These are phyloP conservation scores for Bilobella aurantiaca DNA, from an alignment of 1,140 invertebrate species.

Conservation along the genomic window DNA sequence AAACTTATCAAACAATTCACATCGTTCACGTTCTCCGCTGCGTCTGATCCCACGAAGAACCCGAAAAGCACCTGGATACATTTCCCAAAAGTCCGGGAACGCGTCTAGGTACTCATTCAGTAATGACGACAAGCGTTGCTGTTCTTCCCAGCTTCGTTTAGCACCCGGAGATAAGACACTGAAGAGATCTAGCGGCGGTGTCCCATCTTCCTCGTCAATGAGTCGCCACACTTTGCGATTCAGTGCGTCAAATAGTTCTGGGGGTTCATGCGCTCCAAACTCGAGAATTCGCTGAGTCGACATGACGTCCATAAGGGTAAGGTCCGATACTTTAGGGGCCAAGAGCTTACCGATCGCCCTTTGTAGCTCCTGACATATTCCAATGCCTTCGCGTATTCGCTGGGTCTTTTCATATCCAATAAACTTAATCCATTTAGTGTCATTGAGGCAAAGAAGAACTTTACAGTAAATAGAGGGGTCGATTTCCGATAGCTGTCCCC, in stretches of 20 bases:
- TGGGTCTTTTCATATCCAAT: too few species aligned
- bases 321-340: neutral
- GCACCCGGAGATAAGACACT: conserved; percentile 5
- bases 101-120: neutral
- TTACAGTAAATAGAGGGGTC: conserved; percentile 15
- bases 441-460: conserved; percentile 14
- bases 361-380: neutral
- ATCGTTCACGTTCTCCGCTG: conserved; percentile 10
- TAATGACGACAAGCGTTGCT: neutral
- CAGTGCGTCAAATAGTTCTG: conserved; percentile 16
- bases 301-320: conserved; percentile 21
- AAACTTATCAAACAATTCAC: conserved; percentile 24
- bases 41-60: conserved; percentile 15
- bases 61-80: conserved; percentile 6
- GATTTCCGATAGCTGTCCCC: neutral
- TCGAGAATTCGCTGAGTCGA: conserved; percentile 16
- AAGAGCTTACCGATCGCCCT: conserved; percentile 13
- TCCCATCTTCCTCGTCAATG: conserved; percentile 16
- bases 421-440: neutral
- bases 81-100: neutral
- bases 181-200: conserved; percentile 20
- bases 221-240: conserved; percentile 1
- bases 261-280: conserved; percentile 14
- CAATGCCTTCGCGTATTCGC: neutral
- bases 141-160: neutral